A percentile compares a stretch with the other conserved stretches of the same genome.
Conservation (phyloP, 1,140 invertebrate species). For the Bombus pyrosoma region DNA sequence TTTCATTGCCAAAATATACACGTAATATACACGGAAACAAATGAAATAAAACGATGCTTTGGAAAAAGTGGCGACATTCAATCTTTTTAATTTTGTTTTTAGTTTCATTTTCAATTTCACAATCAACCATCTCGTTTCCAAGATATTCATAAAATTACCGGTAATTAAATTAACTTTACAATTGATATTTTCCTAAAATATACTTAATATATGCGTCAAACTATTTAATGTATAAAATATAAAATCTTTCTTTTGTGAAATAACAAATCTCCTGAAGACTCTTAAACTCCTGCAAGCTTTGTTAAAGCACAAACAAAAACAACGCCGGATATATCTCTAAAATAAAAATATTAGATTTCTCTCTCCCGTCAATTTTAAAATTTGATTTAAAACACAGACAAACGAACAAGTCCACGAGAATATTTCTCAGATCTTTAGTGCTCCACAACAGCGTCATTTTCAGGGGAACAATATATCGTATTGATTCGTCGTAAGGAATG, state of each 20-base stretch:
- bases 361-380: neutral
- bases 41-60: neutral
- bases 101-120: neutral
- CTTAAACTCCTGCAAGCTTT: neutral
- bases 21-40: neutral
- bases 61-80: neutral
- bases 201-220: neutral
- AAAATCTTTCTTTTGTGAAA: neutral
- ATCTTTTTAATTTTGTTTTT: neutral
- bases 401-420: neutral
- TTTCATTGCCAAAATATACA: neutral
- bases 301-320: neutral
- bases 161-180: neutral
- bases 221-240: neutral
- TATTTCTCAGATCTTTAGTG: neutral
- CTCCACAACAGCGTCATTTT: neutral
- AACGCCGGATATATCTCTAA: neutral
- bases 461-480: neutral
- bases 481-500: slow-evolving; percentile 23
- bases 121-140: neutral
- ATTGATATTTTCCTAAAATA: neutral
- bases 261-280: neutral
- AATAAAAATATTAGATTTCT: neutral
- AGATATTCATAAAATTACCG: neutral
- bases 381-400: neutral